Evolutionary conservation across 1,140 invertebrate species (phyloP).

Genomic region (Drosophila sturtevanti): DNA sequence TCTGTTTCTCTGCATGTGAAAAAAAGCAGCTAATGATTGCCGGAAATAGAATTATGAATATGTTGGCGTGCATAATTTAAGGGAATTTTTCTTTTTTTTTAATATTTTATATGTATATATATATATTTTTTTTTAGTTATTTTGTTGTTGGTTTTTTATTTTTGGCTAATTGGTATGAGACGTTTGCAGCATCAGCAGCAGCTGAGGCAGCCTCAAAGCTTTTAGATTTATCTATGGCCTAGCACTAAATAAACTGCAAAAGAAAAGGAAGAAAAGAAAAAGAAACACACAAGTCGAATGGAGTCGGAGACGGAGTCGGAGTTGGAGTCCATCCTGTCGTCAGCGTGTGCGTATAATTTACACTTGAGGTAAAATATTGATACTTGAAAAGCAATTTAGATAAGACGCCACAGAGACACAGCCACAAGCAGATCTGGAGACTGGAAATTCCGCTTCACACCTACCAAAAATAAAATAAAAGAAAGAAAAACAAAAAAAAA

Average conservation of each 20-base stretch:
- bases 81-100: not conserved
- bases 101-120: too few relatives aligned
- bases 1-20: not conserved
- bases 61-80: constrained; percentile 77
- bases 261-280: constrained; percentile 13
- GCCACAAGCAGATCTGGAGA: constrained; percentile 28
- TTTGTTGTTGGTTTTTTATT: constrained; percentile 35
- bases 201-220: constrained; percentile 45
- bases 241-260: constrained; percentile 70
- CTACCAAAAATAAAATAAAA: constrained; percentile 49
- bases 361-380: constrained; percentile 82
- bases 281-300: not conserved
- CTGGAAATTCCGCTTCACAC: constrained; percentile 81
- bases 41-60: constrained; percentile 81
- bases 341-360: constrained; percentile 74
- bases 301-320: not conserved
- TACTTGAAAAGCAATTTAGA: constrained; percentile 83
- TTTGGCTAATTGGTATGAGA: constrained; percentile 37
- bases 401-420: constrained; percentile 52
- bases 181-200: not conserved
- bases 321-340: constrained; percentile 7
- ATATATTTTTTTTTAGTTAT: not conserved
- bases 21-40: constrained; percentile 58
- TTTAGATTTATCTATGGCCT: constrained; percentile 78
- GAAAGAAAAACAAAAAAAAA: too few relatives aligned